Evolutionary conservation across 2,888 invertebrate species (phyloP).

Genomic region (Hemistola chrysoprasaria): DNA sequence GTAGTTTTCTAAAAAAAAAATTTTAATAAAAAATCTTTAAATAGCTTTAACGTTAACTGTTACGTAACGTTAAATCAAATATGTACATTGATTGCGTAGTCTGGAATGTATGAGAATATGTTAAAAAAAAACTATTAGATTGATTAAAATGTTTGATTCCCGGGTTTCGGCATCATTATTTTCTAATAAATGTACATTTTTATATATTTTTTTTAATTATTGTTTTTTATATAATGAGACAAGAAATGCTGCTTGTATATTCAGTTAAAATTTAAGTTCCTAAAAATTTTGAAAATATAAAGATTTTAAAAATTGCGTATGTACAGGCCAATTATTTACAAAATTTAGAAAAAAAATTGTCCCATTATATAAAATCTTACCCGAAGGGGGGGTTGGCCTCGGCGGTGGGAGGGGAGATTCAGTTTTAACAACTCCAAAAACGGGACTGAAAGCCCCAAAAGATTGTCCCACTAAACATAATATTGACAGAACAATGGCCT

Average conservation of each 20-base stretch:
- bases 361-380: constrained; percentile 46
- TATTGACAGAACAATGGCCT: constrained; percentile 22
- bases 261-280: not conserved
- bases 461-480: constrained; percentile 33
- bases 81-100: too few species aligned
- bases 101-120: too few species aligned
- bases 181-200: too few species aligned
- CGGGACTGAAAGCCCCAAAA: constrained; percentile 46
- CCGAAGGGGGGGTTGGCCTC: constrained; percentile 43
- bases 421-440: constrained; percentile 46
- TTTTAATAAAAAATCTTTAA: too few species aligned
- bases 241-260: constrained; percentile 16
- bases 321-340: constrained; percentile 39
- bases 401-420: constrained; percentile 38
- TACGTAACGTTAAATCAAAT: too few species aligned
- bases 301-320: constrained; percentile 26
- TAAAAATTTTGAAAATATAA: not conserved
- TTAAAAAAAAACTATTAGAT: too few species aligned
- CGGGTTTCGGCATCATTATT: too few species aligned
- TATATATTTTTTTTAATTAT: not conserved
- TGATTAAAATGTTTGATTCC: too few species aligned
- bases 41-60: too few species aligned
- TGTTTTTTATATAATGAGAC: constrained; percentile 35
- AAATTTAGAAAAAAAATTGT: constrained; percentile 18
- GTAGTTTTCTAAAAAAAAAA: too few species aligned